phyloP scores from a whole-genome alignment of 2,888 invertebrate genomes.

The Drosophila helvetica region DNA sequence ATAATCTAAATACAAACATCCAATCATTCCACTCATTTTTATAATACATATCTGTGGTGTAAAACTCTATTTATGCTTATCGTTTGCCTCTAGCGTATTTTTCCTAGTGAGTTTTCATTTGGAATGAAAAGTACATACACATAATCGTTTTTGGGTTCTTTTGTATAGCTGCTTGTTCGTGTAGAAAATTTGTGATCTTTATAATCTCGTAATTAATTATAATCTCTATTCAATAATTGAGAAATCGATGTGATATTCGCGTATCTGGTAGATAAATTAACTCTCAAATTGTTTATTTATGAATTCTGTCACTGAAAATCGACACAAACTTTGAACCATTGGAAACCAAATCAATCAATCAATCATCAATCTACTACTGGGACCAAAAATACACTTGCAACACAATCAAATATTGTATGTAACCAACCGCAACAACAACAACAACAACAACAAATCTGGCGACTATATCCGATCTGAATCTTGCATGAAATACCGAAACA shows the following conservation, averaged over 20 bases:
- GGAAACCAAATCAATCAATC: slow-evolving; percentile 53
- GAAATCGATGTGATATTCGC: slow-evolving; percentile 22
- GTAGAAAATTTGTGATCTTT: slow-evolving; percentile 25
- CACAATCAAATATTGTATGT: slow-evolving; percentile 61
- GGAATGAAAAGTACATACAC: slow-evolving; percentile 14
- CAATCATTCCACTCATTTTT: slow-evolving; percentile 34
- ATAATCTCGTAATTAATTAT: slow-evolving; percentile 20
- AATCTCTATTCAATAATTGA: slow-evolving; percentile 20
- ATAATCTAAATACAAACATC: background rate
- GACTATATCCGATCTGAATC: slow-evolving; percentile 37
- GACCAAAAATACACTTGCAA: slow-evolving; percentile 42
- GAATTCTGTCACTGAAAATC: slow-evolving; percentile 58
- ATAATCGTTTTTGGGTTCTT: background rate
- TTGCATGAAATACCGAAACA: slow-evolving; percentile 44
- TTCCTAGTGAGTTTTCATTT: slow-evolving; percentile 5
- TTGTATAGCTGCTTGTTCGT: slow-evolving; percentile 22
- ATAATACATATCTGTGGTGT: slow-evolving; percentile 12
- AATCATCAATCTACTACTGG: slow-evolving; percentile 55
- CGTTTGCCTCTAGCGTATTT: slow-evolving; percentile 15
- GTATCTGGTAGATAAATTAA: slow-evolving; percentile 51
- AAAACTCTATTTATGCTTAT: slow-evolving; percentile 15
- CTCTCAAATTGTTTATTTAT: slow-evolving; percentile 63
- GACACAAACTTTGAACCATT: slow-evolving; percentile 51
- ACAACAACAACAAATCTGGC: slow-evolving; percentile 51
- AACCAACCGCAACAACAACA: slow-evolving; percentile 52